These are phyloP conservation scores for Mercenaria mercenaria DNA, from an alignment of 1,140 invertebrate genomes.

Conservation along the genomic window DNA sequence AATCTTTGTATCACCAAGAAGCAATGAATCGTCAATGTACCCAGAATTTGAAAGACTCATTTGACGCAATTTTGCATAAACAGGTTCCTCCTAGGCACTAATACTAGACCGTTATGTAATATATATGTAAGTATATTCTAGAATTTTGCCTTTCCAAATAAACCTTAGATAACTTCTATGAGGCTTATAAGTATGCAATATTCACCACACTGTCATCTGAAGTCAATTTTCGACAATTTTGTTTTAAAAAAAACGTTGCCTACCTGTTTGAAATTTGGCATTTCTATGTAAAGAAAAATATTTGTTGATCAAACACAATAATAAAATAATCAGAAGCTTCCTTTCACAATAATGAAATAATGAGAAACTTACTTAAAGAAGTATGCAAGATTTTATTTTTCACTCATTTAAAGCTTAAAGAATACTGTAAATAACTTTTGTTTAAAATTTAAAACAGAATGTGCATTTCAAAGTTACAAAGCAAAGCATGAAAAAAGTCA, in stretches of 20 bases:
- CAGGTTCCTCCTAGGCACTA: slow-evolving; percentile 11
- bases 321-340: too few relatives aligned
- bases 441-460: too few relatives aligned
- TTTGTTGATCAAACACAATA: too few relatives aligned
- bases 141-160: neutral
- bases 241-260: neutral
- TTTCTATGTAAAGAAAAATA: too few relatives aligned
- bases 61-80: slow-evolving; percentile 57
- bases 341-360: too few relatives aligned
- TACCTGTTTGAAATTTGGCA: neutral
- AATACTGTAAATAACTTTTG: too few relatives aligned
- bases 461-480: too few relatives aligned
- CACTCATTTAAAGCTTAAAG: too few relatives aligned
- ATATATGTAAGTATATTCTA: neutral
- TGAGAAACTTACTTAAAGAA: too few relatives aligned
- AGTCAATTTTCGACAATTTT: neutral
- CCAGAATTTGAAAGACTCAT: slow-evolving; percentile 48
- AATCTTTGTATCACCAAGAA: slow-evolving; percentile 40
- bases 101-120: slow-evolving; percentile 10
- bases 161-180: slow-evolving; percentile 27
- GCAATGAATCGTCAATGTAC: slow-evolving; percentile 41
- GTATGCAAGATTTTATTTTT: too few relatives aligned
- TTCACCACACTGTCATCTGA: slow-evolving; percentile 40
- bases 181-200: neutral
- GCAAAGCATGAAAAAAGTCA: too few relatives aligned